Conservation (phyloP, 2,888 invertebrate genomes). For the Acleris literana region DNA sequence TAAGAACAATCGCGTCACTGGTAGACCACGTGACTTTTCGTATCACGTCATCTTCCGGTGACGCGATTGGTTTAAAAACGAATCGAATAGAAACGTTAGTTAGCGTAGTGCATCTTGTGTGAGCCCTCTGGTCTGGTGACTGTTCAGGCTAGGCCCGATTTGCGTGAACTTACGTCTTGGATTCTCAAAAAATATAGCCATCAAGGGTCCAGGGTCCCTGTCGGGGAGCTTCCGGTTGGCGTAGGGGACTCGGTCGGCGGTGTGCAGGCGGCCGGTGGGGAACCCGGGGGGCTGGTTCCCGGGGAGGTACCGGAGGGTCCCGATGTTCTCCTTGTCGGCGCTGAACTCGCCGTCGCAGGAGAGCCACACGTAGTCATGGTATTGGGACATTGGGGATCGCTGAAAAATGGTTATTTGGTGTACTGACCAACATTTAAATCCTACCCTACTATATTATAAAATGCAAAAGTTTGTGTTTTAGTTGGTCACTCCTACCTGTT, state of each 20-base stretch:
- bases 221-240: constrained; percentile 63
- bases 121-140: too few relatives aligned
- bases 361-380: constrained; percentile 89
- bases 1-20: too few relatives aligned
- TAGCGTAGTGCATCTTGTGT: too few relatives aligned
- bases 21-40: too few relatives aligned
- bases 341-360: constrained; percentile 91
- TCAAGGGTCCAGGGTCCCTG: constrained; percentile 61
- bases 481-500: too few relatives aligned
- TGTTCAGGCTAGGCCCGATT: too few relatives aligned
- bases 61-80: too few relatives aligned
- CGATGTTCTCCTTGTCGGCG: constrained; percentile 90
- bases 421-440: not conserved
- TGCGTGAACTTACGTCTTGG: constrained; percentile 62
- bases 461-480: too few relatives aligned
- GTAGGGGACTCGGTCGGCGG: constrained; percentile 70
- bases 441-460: too few relatives aligned
- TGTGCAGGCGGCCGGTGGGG: constrained; percentile 65
- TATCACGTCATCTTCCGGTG: too few relatives aligned
- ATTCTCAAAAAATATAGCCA: constrained; percentile 72
- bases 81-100: too few relatives aligned
- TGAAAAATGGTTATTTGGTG: constrained; percentile 38
- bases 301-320: constrained; percentile 88
- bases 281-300: constrained; percentile 84
- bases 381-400: constrained; percentile 62